Base-by-base conservation (phyloP, 1,140 invertebrate species). In the Pachypeltis micranthus region DNA sequence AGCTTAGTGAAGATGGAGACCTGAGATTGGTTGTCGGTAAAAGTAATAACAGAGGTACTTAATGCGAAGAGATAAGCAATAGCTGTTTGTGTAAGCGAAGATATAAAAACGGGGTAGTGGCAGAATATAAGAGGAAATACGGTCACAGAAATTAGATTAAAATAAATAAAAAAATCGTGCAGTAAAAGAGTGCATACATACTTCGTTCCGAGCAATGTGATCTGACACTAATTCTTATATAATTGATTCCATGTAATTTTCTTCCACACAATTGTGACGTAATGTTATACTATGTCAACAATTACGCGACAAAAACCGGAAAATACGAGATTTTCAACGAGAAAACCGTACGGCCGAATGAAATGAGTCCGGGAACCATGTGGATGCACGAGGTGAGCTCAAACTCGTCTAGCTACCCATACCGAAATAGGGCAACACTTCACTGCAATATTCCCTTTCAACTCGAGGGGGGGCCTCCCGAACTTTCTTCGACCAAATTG, bases 341-440 rank as follows among this genome's bases (percentile, higher is more conserved):
- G 26, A 59, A 59, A 59, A 59, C 26, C 29, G 57, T 34, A 14
- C 27, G 21, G 4, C 4, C 19, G 47, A 65, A 69, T 62, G 62
- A 70, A 73, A 69, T 57, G 67, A 71, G 72, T 70, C 72, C 70
- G 71, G 72, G 77, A 77, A 77, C 76, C 76, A 78, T 78, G 76
- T 78, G 77, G 47, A 51, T 21, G 23, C 72, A 70, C 65, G 69
- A 67, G 67, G 70, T 68, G 69, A 71, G 70, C 69, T 71, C 62
- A 56, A 71, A 67, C 62, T 67, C 63, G 68, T 61, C 59, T 27
- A 55, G 29, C 58, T 47, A 28, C 51, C 25, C 44, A 58, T 62
- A 57, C 64, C 64, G 54, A 61, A 69, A 66, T 65, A 65, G 63
- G 63, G 39, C 63, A 65, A 39, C 47, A 51, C 47, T 51, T 51